Percentiles rank a stretch among this genome's conserved stretches.
These are phyloP conservation scores for Drosophila melanica DNA, from an alignment of 1,140 invertebrate genomes.

Conservation along the genomic window DNA sequence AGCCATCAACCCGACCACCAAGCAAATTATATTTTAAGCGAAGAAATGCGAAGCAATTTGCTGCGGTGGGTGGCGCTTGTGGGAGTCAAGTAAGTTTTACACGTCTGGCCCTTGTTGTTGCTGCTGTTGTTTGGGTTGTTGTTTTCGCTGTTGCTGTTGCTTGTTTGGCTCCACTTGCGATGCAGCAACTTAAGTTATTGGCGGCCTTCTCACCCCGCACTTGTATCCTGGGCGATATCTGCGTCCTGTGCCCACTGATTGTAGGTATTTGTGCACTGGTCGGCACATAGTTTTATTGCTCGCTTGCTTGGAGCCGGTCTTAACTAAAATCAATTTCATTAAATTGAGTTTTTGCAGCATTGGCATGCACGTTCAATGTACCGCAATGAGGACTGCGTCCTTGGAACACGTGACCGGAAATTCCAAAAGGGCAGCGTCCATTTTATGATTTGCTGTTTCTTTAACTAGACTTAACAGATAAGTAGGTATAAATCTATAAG, in stretches of 20 bases:
- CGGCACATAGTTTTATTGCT: conserved; percentile 54
- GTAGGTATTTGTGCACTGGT: conserved; percentile 23
- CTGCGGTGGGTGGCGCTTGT: conserved; percentile 40
- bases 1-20: conserved; percentile 29
- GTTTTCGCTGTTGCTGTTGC: neutral
- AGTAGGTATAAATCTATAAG: too few relatives aligned
- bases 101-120: conserved; percentile 25
- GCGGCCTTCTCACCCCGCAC: neutral
- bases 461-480: conserved; percentile 6
- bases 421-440: conserved; percentile 32
- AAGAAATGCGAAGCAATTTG: conserved; percentile 60
- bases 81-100: conserved; percentile 56
- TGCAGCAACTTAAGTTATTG: conserved; percentile 9
- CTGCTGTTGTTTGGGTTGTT: conserved; percentile 29
- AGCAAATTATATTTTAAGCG: conserved; percentile 69
- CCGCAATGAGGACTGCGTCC: conserved; percentile 16
- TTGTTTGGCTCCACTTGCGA: neutral
- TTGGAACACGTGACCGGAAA: conserved; percentile 38
- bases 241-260: conserved; percentile 27
- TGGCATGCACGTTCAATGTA: conserved; percentile 53
- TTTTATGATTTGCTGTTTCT: conserved; percentile 20
- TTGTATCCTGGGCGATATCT: neutral
- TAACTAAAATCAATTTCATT: conserved; percentile 64
- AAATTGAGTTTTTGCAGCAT: conserved; percentile 52
- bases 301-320: conserved; percentile 33